Conservation (phyloP, 2,797 vertebrate genomes). For the Melanotaenia pygmaea region DNA sequence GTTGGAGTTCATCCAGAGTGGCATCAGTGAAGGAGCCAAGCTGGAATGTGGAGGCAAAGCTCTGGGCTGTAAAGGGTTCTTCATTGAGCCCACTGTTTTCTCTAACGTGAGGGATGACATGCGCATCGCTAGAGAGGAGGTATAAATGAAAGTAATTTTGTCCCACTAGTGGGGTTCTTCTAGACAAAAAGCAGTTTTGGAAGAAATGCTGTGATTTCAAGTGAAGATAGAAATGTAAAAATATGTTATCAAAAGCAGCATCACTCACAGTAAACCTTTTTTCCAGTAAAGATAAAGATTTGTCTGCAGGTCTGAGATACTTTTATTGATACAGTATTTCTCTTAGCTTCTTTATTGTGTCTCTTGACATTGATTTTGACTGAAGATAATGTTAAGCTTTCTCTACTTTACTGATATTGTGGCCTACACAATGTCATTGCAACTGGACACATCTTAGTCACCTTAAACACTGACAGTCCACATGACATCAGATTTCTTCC, state of each 20-base stretch:
- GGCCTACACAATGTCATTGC: not conserved
- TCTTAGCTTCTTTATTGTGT: not conserved
- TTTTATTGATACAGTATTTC: too few relatives aligned
- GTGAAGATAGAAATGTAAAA: not conserved
- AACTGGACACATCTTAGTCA: not conserved
- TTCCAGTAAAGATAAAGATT: not conserved
- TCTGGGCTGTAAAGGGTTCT: conserved; percentile 92
- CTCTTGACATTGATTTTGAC: not conserved
- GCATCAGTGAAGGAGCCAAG: conserved; percentile 94
- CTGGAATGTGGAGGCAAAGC: conserved; percentile 97
- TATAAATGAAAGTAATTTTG: conserved; percentile 57
- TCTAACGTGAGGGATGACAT: conserved; percentile 96
- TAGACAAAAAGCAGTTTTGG: not conserved
- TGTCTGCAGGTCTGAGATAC: too few relatives aligned
- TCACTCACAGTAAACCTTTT: not conserved
- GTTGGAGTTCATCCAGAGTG: conserved; percentile 93
- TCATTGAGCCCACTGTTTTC: conserved; percentile 97
- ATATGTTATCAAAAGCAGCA: not conserved
- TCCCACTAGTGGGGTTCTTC: conserved; percentile 1
- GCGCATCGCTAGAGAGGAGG: conserved; percentile 98
- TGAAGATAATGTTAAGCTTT: not conserved
- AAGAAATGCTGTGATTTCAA: not conserved
- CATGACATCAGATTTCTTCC: not conserved
- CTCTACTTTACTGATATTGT: not conserved
- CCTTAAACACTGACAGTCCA: too few relatives aligned